A percentile compares a stretch with the other conserved stretches of the same genome.
Evolutionary conservation across 30 jellyfish, hydroid and myxozoan genomes (phyloP).

Genomic region (Phacellophora camtschatica): DNA sequence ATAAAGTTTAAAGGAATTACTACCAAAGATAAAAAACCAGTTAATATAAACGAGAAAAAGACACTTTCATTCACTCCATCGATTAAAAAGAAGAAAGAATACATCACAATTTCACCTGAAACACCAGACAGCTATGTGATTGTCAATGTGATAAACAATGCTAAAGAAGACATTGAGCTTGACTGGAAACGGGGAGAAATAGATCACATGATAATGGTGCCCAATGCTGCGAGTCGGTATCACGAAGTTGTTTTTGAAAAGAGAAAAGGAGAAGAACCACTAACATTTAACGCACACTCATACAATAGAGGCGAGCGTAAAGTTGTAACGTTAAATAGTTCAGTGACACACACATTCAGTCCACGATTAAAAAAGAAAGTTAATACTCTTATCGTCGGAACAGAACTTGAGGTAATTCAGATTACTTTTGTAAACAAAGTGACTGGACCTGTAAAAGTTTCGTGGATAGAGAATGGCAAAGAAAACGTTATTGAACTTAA

Average conservation of each 20-base stretch:
- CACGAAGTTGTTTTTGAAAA: slow-evolving; percentile 2
- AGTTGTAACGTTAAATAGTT: background rate
- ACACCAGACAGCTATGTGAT: background rate
- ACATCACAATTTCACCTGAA: background rate
- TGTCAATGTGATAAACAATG: slow-evolving; percentile 3
- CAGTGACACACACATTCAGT: background rate
- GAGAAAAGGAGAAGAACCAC: background rate
- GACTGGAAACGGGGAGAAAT: slow-evolving; percentile 6
- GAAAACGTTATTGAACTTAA: background rate
- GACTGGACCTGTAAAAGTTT: background rate
- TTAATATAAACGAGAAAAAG: slow-evolving; percentile 2
- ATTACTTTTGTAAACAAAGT: slow-evolving; percentile 15
- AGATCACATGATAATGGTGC: background rate
- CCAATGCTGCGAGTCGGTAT: background rate
- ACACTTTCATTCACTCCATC: slow-evolving; percentile 5
- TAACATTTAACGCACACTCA: slow-evolving; percentile 12
- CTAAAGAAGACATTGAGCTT: background rate
- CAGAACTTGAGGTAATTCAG: background rate
- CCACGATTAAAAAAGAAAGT: background rate
- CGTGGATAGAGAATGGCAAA: slow-evolving; percentile 25
- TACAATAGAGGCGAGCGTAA: background rate
- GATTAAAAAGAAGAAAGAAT: background rate
- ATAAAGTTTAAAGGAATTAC: slow-evolving; percentile 3
- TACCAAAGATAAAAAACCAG: background rate
- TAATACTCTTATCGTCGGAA: slow-evolving; percentile 3